Conservation (phyloP, 2,113 vertebrate genomes). For the Thinocorus orbignyianus region DNA sequence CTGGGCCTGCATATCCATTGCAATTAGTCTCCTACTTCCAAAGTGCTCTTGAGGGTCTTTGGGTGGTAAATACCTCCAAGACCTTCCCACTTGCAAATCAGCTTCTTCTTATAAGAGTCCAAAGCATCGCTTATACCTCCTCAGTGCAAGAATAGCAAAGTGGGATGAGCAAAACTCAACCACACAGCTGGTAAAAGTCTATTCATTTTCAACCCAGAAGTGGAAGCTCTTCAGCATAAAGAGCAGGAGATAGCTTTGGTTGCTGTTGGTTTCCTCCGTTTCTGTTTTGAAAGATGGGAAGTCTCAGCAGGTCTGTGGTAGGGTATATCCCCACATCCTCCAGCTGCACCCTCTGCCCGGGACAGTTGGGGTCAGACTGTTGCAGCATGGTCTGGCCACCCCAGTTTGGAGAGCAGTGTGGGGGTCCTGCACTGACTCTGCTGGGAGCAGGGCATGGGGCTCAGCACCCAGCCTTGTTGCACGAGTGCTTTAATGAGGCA, state of each 20-base stretch:
- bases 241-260: neutral
- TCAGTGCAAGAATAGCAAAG: neutral
- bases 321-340: rapidly evolving
- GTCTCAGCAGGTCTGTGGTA: neutral
- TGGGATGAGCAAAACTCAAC: neutral
- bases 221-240: neutral
- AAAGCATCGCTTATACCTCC: neutral
- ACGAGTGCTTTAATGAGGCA: neutral
- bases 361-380: rapidly evolving
- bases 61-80: neutral
- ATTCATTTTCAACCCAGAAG: neutral
- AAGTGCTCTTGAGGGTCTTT: neutral
- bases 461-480: neutral
- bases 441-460: rapidly evolving
- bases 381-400: neutral
- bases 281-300: neutral
- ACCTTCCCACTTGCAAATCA: neutral
- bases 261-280: neutral
- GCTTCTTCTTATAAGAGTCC: neutral
- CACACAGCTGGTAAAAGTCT: rapidly evolving
- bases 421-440: neutral
- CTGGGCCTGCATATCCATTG: neutral
- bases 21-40: neutral
- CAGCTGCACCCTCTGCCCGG: neutral
- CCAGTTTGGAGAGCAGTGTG: neutral